These are phyloP conservation scores for Gouania willdenowi DNA, from an alignment of 2,797 vertebrate species.

Conservation along the genomic window DNA sequence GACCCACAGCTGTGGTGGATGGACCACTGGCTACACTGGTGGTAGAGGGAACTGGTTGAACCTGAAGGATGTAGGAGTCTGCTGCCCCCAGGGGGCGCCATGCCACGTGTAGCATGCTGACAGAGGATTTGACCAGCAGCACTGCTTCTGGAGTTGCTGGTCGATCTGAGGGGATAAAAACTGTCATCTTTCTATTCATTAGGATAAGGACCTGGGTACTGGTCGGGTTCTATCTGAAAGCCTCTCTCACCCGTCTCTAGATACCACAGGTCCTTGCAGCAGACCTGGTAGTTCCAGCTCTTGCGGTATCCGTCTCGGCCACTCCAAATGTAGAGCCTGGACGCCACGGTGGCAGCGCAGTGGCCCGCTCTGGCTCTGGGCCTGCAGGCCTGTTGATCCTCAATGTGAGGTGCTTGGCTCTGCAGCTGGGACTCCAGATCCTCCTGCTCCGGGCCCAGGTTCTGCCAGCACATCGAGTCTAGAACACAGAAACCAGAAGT, in stretches of 20 bases:
- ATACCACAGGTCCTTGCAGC: constrained; percentile 98
- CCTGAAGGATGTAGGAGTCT: constrained; percentile 90
- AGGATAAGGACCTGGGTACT: background rate
- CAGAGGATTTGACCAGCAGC: constrained; percentile 89
- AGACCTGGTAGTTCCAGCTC: constrained; percentile 94
- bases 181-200: no score
- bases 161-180: constrained; percentile 83
- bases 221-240: no score
- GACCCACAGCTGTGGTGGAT: background rate
- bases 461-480: constrained; percentile 89
- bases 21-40: constrained; percentile 5
- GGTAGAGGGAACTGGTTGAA: constrained; percentile 75
- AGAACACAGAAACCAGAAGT: no score
- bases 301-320: constrained; percentile 94
- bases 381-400: constrained; percentile 76
- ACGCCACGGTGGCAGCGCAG: constrained; percentile 83
- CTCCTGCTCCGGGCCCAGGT: constrained; percentile 71
- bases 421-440: constrained; percentile 51
- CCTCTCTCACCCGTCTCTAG: constrained; percentile 93
- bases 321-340: constrained; percentile 94
- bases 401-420: constrained; percentile 52
- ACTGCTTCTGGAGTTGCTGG: constrained; percentile 86
- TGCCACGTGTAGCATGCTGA: constrained; percentile 90
- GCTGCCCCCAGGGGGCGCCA: constrained; percentile 94
- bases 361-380: constrained; percentile 91